phyloP scores from a whole-genome alignment of 2,113 vertebrate species.

The Eublepharis macularius region DNA sequence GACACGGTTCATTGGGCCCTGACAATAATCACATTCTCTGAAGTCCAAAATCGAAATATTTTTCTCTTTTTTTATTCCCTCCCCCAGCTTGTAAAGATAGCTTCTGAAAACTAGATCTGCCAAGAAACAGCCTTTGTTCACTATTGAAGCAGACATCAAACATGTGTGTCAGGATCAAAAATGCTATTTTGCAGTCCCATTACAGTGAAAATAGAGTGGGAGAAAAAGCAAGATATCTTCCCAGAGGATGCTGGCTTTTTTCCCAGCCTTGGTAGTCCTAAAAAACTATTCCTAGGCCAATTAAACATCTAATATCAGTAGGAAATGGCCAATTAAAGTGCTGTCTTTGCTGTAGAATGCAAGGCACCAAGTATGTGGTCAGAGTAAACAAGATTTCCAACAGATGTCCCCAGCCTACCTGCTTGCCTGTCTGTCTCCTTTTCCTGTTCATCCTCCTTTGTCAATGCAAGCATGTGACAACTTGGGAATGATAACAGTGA shows the following conservation, averaged over 20 bases:
- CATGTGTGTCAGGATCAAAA: not conserved
- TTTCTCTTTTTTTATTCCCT: not conserved
- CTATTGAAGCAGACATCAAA: slow-evolving; percentile 13
- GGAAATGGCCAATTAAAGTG: slow-evolving; percentile 3
- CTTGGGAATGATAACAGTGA: not conserved
- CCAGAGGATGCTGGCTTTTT: not conserved
- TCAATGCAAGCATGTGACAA: not conserved
- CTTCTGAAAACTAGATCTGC: slow-evolving; percentile 18
- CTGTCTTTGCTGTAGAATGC: not conserved
- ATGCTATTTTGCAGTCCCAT: slow-evolving; percentile 10
- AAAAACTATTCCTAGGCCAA: not conserved
- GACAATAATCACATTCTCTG: slow-evolving; percentile 12
- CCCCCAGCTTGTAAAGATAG: slow-evolving; percentile 15
- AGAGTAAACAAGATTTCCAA: not conserved
- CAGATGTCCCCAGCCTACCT: not conserved
- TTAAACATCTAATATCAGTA: not conserved
- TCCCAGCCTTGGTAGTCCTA: not conserved
- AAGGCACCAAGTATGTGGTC: not conserved
- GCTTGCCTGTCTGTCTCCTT: not conserved
- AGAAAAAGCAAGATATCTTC: not conserved
- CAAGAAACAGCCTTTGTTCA: slow-evolving; percentile 16
- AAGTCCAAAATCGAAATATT: slow-evolving; percentile 6
- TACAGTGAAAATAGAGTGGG: not conserved
- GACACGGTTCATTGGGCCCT: not conserved
- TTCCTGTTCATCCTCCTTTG: not conserved